Conservation (phyloP, 2,113 vertebrate genomes). For the Labeo catla region DNA sequence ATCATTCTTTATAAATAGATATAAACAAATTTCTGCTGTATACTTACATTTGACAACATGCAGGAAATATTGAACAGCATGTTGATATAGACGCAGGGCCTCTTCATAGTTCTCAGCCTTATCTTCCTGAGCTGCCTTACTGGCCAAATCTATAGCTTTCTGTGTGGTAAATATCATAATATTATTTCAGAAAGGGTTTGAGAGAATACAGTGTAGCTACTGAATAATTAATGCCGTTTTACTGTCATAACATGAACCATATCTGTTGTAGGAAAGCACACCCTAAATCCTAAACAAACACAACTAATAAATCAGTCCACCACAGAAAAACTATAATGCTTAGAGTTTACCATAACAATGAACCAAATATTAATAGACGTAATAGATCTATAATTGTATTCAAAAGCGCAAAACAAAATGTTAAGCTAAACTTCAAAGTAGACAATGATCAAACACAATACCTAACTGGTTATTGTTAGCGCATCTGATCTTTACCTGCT, state of each 20-base stretch:
- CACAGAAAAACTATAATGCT: not conserved
- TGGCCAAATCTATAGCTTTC: conserved; percentile 97
- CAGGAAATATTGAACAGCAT: conserved; percentile 94
- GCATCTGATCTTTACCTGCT: not conserved
- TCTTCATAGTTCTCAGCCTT: conserved; percentile 95
- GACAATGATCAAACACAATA: not conserved
- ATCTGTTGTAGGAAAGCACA: not conserved
- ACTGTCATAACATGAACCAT: not conserved
- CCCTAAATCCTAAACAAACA: not conserved
- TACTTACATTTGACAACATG: conserved; percentile 96
- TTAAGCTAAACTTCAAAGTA: not conserved
- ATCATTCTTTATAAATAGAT: not conserved
- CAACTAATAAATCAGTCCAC: not conserved
- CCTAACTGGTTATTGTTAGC: not conserved
- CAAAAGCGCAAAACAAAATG: not conserved
- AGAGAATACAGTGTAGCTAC: not conserved
- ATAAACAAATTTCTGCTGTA: not conserved
- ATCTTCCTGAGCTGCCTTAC: conserved; percentile 94
- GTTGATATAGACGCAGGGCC: conserved; percentile 90
- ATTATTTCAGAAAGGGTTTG: not conserved
- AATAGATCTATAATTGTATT: not conserved
- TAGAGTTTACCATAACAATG: not conserved
- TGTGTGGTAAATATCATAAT: conserved; percentile 66
- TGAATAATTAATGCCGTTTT: not conserved
- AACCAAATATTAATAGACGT: not conserved